These are phyloP conservation scores for Micoletzkya japonica DNA, from an alignment of 2,888 invertebrate genomes.

Conservation along the genomic window DNA sequence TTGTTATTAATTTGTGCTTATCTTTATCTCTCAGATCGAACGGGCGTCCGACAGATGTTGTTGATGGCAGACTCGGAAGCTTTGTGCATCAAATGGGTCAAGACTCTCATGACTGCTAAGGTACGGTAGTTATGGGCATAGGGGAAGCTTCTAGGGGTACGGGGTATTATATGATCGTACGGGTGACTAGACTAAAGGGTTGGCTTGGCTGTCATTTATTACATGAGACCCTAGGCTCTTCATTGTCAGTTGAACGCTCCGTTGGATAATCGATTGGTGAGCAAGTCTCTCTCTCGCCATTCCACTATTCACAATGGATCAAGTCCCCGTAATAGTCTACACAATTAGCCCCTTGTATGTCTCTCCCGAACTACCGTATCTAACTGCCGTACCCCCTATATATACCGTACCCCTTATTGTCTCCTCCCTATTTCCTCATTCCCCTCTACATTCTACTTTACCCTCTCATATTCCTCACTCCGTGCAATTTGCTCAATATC, in stretches of 20 bases:
- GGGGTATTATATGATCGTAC: neutral
- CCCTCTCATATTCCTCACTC: neutral
- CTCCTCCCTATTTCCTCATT: neutral
- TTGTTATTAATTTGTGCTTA: neutral
- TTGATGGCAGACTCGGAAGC: slow-evolving; percentile 82
- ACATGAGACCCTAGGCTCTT: neutral
- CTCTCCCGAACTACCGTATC: too few relatives aligned
- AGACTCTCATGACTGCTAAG: slow-evolving; percentile 56
- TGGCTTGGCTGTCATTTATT: neutral
- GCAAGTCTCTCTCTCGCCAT: slow-evolving; percentile 6
- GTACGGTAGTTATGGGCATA: too few relatives aligned
- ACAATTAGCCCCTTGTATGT: too few relatives aligned
- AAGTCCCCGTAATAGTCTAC: slow-evolving; percentile 3
- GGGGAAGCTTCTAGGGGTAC: too few relatives aligned
- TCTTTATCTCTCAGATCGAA: neutral
- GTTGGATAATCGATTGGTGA: neutral
- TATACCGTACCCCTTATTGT: neutral
- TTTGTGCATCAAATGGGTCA: slow-evolving; percentile 90
- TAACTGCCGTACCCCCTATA: too few relatives aligned
- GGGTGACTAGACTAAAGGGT: neutral
- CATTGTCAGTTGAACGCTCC: neutral
- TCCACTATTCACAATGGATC: slow-evolving; percentile 6
- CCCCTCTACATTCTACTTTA: neutral
- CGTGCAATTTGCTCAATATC: too few relatives aligned
- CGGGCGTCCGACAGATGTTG: slow-evolving; percentile 79